Evolutionary conservation across 2,113 vertebrate species (phyloP), one percentile per base, ranked within the genome.

Genomic region (Urocynchramus pylzowi): DNA sequence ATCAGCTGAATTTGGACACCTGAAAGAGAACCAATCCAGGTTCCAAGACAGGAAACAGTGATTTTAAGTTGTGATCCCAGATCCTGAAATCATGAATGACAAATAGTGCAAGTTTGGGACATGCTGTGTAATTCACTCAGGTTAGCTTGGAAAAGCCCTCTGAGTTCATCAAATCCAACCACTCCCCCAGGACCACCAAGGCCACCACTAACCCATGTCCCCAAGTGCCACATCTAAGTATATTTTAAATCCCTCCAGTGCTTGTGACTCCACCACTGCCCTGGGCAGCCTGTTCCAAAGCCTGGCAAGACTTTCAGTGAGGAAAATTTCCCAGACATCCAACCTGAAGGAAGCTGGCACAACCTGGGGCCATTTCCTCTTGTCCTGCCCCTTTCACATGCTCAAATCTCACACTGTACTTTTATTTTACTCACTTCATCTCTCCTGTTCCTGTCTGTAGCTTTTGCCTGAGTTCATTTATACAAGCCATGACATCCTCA

Each of bases 381-480:
- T 22, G 11, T 35, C 39, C 53, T 12, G 30, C 9, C n/a, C 44
- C 11, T 45, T n/a, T 5, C 54, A 84, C 11, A 30, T 6, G 13
- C 20, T 37, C 77, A 42, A 35, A 52, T 44, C 31, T 77, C 53
- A 44, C 21, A 33, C 19, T 33, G 39, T 10, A 47, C 6, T 64
- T 79, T 24, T 26, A 37, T 59, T 94, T 60, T 47, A 96, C 96
- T 98, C 95, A 99, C 99, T 98, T 97, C 39, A 97, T 91, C 59
- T 98, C 97, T 41, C 97, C 97, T 63, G 67, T 82, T 86, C 98
- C 98, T 26, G 92, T 90, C 56, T 95, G 93, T 68, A 99, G 94
- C 60, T 94, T 98, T 90, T 93, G 93, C 71, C 93, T 97, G 78
- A 99, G 96, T 42, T 98, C 97, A 37, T 96, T 97, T 31, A 98